A percentile compares a stretch with the other conserved stretches of the same genome.
Conservation (phyloP, 1,140 invertebrate species). For the Lineus longissimus region DNA sequence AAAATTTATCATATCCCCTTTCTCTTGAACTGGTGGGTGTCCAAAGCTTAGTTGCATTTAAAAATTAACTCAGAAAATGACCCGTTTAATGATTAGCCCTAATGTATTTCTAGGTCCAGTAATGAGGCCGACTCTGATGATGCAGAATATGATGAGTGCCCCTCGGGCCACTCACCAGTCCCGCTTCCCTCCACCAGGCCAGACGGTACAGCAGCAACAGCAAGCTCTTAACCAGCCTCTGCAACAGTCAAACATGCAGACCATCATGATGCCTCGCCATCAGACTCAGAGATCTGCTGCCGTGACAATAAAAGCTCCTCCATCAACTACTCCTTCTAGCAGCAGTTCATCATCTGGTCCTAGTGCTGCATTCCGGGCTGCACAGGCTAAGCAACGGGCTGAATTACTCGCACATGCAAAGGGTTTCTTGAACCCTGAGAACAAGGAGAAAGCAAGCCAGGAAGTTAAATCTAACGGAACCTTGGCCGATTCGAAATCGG, state of each 20-base stretch:
- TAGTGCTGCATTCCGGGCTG: constrained; percentile 24
- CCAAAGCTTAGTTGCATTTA: too few relatives aligned
- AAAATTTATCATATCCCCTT: too few relatives aligned
- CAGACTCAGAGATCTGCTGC: constrained; percentile 5
- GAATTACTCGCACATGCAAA: constrained; percentile 33
- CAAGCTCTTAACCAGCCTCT: constrained; percentile 1
- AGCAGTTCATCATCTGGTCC: not conserved
- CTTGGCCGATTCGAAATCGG: too few relatives aligned
- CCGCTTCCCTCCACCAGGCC: constrained; percentile 31
- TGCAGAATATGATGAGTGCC: constrained; percentile 27
- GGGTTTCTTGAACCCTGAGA: constrained; percentile 39
- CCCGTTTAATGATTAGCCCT: too few relatives aligned
- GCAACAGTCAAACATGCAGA: too few relatives aligned
- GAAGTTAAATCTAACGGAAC: too few relatives aligned
- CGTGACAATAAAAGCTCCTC: not conserved
- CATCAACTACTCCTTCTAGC: not conserved
- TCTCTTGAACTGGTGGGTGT: too few relatives aligned
- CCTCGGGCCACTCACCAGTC: constrained; percentile 21
- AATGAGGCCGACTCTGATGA: constrained; percentile 30
- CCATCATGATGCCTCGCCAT: not conserved
- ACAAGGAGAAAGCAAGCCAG: constrained; percentile 7
- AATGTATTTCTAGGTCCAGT: constrained; percentile 21
- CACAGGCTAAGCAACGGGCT: constrained; percentile 37
- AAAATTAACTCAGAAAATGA: too few relatives aligned
- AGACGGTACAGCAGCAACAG: constrained; percentile 9